Base-by-base conservation (phyloP, 2,797 vertebrate genomes). In the Rhynchotus rufescens region DNA sequence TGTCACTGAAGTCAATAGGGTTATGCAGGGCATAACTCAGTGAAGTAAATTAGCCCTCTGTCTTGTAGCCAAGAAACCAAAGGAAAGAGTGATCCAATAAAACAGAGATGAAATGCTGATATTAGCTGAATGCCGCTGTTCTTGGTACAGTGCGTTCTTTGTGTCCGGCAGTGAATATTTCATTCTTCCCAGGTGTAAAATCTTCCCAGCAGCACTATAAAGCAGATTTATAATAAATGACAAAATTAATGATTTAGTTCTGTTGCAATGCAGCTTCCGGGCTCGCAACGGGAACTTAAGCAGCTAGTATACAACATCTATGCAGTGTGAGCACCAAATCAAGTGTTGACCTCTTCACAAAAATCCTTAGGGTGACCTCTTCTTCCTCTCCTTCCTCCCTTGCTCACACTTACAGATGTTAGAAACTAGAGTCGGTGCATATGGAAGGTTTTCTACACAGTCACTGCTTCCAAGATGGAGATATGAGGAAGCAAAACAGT, bases 141-240 rank as follows among this genome's bases (percentile, higher is more conserved):
- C 92, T 92, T 94, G 56, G 80, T 91, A 80, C 79, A 77, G 57
- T 42, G 45, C 0, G 13, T 91, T 92, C 91, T 93, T 92, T 90
- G 88, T 93, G 87, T 91, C 92, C 92, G 83, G 76, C 10, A 21
- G 92, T 77, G 81, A 94, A 84, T 92, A 88, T 95, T 83, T 94
- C 90, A 94, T 94, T 56, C 56, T 84, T 91, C 93, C 88, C 93
- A 86, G 66, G 93, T 95, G 90, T 90, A 94, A 95, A 95, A 82
- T 71, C 74, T 93, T 95, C 76, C 82, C 89, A 92, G 74, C 62
- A 91, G 61, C 60, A 47, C 84, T 78, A 4, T 75, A 82, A 89
- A 40, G 51, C 74, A 91, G 61, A 83, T 93, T 80, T 84, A 66
- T 86, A 92, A 84, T 68, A 90, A 93, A 89, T 92, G 54, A 83